Evolutionary conservation across 2,113 vertebrate genomes (phyloP).

Genomic region (Chaetura pelagica): DNA sequence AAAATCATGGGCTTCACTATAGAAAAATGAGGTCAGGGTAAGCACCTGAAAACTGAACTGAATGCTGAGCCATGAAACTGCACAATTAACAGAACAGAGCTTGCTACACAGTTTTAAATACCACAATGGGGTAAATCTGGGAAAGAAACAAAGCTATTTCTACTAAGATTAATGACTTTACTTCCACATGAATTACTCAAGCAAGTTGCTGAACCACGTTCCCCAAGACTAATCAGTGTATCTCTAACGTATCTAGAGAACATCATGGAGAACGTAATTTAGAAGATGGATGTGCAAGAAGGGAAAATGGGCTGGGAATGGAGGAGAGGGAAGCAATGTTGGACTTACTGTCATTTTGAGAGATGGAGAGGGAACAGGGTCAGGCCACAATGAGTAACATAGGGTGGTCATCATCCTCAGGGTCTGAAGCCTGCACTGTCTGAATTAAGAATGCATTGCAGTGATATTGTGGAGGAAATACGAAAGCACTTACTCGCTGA

Average conservation of each 20-base stretch:
- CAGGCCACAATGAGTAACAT: fast-evolving
- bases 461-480: not conserved
- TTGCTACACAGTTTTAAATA: not conserved
- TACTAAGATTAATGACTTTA: not conserved
- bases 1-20: not conserved
- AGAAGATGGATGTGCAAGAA: not conserved
- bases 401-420: not conserved
- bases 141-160: slow-evolving; percentile 7
- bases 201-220: not conserved
- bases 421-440: not conserved
- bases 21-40: not conserved
- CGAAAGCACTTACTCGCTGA: not conserved
- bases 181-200: not conserved
- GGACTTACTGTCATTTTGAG: not conserved
- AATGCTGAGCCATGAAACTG: not conserved
- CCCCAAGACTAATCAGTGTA: not conserved
- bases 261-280: not conserved
- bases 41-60: not conserved
- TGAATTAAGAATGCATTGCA: not conserved
- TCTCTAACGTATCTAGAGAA: not conserved
- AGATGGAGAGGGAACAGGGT: not conserved
- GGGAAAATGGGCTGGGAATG: not conserved
- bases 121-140: not conserved
- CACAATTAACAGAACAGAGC: not conserved
- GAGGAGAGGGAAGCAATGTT: not conserved